Evolutionary conservation across 1,140 invertebrate species (phyloP), one percentile per base, ranked within the genome.

Genomic region (Brachionus calyciflorus): DNA sequence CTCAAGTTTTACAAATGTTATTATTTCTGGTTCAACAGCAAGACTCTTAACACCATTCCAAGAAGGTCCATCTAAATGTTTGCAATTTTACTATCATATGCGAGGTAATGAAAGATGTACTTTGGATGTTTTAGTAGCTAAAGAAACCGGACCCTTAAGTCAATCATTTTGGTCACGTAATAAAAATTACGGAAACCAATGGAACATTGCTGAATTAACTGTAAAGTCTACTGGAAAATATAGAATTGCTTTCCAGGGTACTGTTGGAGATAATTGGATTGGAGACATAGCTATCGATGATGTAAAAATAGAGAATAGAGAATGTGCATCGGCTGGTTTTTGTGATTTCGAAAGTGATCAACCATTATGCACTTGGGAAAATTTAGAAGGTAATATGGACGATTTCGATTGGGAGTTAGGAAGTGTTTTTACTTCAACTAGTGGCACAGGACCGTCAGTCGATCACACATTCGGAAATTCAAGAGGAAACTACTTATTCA

Each of bases 381-480:
- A 79, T 75, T 69, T 77, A 10, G 33, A 69, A 21, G 51, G 69
- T 12, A 78, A 73, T n/a, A n/a, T n/a, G 10, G 82, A 84, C 57
- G 77, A 70, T 2, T 83, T 83, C 81, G 81, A 84, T 78, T 83
- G 82, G 82, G 79, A 77, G 41, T 68, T 79, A 65, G 77, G 77
- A 19, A 73, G 46, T 40, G 80, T 80, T 3, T 44, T 77, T 6
- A 82, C 82, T 17, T 12, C 63, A 7, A 81, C 79, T 48, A 19
- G 24, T 2, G 79, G 79, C 21, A 82, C 82, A 19, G 82, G 83
- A 19, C 83, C 83, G 0, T 87, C 87, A 5, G 87, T 86, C 80
- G 91, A 93, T 81, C 91, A 87, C 75, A 86, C 86, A 21, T 81
- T 79, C 53, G 80, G 76, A 53, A 78, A 51, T 44, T 48, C 77